A percentile compares a stretch with the other conserved stretches of the same genome.
Evolutionary conservation across 2,797 vertebrate species (phyloP).

Genomic region (Chromobotia macracanthus): DNA sequence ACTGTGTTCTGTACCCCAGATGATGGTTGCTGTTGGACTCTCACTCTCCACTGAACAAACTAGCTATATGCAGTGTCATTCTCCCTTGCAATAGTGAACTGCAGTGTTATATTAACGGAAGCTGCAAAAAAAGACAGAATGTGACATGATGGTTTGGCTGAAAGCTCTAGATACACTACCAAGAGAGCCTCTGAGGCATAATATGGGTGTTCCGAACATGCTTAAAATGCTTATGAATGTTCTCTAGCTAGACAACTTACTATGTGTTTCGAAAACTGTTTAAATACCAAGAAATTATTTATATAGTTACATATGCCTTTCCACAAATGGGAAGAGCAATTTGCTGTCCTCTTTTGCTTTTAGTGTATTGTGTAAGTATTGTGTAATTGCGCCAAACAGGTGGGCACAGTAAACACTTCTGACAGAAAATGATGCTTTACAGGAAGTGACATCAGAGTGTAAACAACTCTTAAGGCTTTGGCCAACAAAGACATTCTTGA

Average conservation of each 20-base stretch:
- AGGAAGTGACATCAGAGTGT: conserved; percentile 66
- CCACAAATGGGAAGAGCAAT: conserved; percentile 71
- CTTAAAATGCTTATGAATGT: too few relatives aligned
- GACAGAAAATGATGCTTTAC: conserved; percentile 72
- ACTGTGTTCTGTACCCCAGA: conserved; percentile 63
- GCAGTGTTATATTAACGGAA: conserved; percentile 65
- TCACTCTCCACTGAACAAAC: conserved; percentile 67
- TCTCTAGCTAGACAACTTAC: too few relatives aligned
- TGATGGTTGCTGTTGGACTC: conserved; percentile 63
- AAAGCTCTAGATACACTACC: background rate
- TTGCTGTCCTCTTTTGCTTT: conserved; percentile 65
- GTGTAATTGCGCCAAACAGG: too few relatives aligned
- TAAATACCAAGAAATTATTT: too few relatives aligned
- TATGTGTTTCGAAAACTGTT: too few relatives aligned
- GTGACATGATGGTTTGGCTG: background rate
- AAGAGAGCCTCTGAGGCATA: too few relatives aligned
- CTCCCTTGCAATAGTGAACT: conserved; percentile 62
- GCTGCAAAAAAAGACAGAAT: conserved; percentile 57
- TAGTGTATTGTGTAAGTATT: too few relatives aligned
- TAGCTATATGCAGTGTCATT: conserved; percentile 58
- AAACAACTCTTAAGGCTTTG: conserved; percentile 57
- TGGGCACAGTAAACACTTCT: conserved; percentile 69
- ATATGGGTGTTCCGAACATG: too few relatives aligned
- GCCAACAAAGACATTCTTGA: conserved; percentile 67
- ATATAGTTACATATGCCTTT: conserved; percentile 53